These are phyloP conservation scores for Arremon brunneinucha DNA, from an alignment of 2,797 vertebrate genomes.

Conservation along the genomic window DNA sequence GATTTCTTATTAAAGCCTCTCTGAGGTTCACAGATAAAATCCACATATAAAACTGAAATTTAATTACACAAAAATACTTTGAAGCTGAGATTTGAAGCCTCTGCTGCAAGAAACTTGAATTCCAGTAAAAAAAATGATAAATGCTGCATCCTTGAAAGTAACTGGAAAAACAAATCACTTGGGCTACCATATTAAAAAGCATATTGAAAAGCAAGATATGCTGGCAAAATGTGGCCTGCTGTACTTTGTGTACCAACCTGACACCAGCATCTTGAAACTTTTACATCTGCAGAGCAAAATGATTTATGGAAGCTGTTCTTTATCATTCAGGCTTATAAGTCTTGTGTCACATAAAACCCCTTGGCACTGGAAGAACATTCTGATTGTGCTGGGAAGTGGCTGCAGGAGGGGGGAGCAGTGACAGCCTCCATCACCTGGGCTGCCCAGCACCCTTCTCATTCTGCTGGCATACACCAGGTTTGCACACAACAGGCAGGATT, in stretches of 20 bases:
- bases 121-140: constrained; percentile 12
- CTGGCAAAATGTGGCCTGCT: neutral
- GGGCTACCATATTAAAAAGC: constrained; percentile 15
- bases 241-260: neutral
- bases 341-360: neutral
- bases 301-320: constrained; percentile 44
- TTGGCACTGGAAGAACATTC: neutral
- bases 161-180: constrained; percentile 38
- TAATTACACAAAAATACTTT: constrained; percentile 36
- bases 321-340: constrained; percentile 11
- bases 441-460: neutral
- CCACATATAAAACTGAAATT: constrained; percentile 8
- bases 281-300: constrained; percentile 5
- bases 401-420: neutral
- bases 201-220: constrained; percentile 18
- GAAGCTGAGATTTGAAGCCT: neutral
- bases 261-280: neutral
- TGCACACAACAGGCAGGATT: neutral
- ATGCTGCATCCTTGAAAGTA: constrained; percentile 8
- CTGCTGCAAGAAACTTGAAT: neutral
- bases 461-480: fast-evolving
- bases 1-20: neutral
- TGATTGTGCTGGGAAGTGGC: neutral
- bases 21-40: constrained; percentile 1
- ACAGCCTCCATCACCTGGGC: neutral